Percentiles rank a stretch among this genome's conserved stretches.
Evolutionary conservation across 2,888 invertebrate species (phyloP).

Genomic region (Drepana falcataria): DNA sequence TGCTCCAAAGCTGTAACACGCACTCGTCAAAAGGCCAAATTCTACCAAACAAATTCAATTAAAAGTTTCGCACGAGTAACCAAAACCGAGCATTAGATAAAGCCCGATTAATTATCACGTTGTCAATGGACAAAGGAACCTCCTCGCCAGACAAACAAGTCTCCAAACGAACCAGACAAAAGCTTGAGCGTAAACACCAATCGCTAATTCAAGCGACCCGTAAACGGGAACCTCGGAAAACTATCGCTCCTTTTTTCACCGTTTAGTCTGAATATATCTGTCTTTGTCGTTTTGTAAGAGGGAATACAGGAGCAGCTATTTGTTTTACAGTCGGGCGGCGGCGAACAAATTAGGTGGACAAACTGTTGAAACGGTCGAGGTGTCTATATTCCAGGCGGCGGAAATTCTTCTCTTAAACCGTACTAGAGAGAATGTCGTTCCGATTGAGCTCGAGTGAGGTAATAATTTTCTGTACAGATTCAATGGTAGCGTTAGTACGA

Average conservation of each 20-base stretch:
- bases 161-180: conserved; percentile 62
- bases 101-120: conserved; percentile 70
- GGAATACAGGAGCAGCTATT: conserved; percentile 69
- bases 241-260: conserved; percentile 53
- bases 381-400: conserved; percentile 70
- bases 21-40: conserved; percentile 63
- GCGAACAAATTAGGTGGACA: conserved; percentile 78
- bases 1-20: conserved; percentile 48
- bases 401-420: conserved; percentile 64
- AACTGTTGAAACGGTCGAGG: conserved; percentile 75
- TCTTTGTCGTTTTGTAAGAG: conserved; percentile 60
- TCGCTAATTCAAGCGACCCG: conserved; percentile 61
- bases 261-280: conserved; percentile 50
- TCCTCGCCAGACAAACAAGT: conserved; percentile 65
- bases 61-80: conserved; percentile 66
- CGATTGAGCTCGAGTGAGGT: conserved; percentile 58
- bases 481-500: conserved; percentile 13
- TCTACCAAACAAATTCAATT: conserved; percentile 69
- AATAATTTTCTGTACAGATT: conserved; percentile 64
- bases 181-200: conserved; percentile 63
- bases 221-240: conserved; percentile 47
- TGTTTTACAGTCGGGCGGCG: conserved; percentile 75
- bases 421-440: conserved; percentile 51
- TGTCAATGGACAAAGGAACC: conserved; percentile 63
- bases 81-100: conserved; percentile 63